Evolutionary conservation across 2,888 invertebrate genomes (phyloP), one percentile per base, ranked within the genome.

Genomic region (Augochlorella aurata): DNA sequence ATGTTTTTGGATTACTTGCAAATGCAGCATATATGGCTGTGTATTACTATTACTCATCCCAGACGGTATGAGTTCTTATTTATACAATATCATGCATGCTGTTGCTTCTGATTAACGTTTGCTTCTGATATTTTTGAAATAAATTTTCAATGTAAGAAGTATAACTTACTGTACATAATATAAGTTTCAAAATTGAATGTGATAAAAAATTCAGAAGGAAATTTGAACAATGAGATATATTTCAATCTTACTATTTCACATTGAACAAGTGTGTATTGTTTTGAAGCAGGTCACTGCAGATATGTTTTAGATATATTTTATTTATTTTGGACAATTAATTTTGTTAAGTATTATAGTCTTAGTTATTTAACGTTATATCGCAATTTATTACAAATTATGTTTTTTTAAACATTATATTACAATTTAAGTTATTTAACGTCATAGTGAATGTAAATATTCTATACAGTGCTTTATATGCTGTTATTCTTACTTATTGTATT

Each of bases 1-100:
- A 98, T 93, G 91, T 96, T 71, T 95, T 96, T 89, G 98, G 97
- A 83, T 94, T 97, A 81, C 93, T 95, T 0, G 94, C 97, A 72
- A 98, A 97, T 92, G 91, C 95, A 2, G 81, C 95, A 5, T 98
- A 97, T 92, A 93, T 96, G 80, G 84, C 94, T 82, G 94, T 96
- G 75, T 98, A 95, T 94, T 97, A 96, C 92, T 91, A 94, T 74
- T 97, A 96, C 90, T 94, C 96, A 0, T 93, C 95, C 10, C 93
- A 93, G 65, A 93, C 93, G 89, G 94, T 94, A 91, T 44, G 74
- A 73, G 49, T 61, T n/a, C 65, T 74, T 49, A 65, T 54, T 68
- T 75, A n/a, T 47, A 65, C 38, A 16, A 29, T 54, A 58, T 75
- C 61, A 29, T 50, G 24, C 54, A 52, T 61, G 52, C 45, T 12